Base-by-base conservation (phyloP, 2,113 vertebrate species). In the Harpagus bidentatus region DNA sequence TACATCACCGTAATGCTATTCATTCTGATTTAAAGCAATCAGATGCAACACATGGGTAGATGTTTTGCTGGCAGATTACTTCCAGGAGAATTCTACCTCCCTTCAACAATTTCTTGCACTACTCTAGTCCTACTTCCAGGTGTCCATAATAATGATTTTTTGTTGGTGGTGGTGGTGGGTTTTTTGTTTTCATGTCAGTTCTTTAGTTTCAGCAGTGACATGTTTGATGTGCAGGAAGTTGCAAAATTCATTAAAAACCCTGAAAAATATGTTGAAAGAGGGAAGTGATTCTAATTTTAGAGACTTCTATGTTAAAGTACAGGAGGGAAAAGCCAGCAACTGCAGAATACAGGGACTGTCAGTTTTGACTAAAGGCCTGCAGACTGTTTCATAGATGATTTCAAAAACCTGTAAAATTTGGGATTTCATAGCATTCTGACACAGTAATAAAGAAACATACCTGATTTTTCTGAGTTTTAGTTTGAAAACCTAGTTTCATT, bases 221-320 rank as follows among this genome's bases (percentile, higher is more conserved):
- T 50, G 13, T 92, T 52, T 84, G 70, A 56, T 21, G 28, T 53
- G 34, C 77, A 96, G 96, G 96, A 97, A 96, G 69, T 97, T 97
- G 89, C 94, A 82, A 95, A 95, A 96, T 79, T 91, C 4, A 47
- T 58, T 53, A 95, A 93, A 97, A 71, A 25, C 91, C 83, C 80
- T 89, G 52, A 92, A 89, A 92, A 96, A 36, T 47, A 91, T 62
- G 77, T 74, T 92, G 40, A 76, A 74, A 89, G 76, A 69, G 40
- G 91, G 93, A 96, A 95, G 93, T 84, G 58, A 45, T 76, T 66
- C 55, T 84, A 52, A 69, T 48, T 65, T 50, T 52, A 76, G 81
- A 72, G 61, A 25, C 14, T 91, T 82, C 36, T 56, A 65, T 34
- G 38, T 93, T 63, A 71, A 88, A 78, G 18, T 63, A 26, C 16